These are phyloP conservation scores for rat (Rattus norvegicus) DNA, from an alignment of 2,113 vertebrate species.

Conservation along the genomic window DNA sequence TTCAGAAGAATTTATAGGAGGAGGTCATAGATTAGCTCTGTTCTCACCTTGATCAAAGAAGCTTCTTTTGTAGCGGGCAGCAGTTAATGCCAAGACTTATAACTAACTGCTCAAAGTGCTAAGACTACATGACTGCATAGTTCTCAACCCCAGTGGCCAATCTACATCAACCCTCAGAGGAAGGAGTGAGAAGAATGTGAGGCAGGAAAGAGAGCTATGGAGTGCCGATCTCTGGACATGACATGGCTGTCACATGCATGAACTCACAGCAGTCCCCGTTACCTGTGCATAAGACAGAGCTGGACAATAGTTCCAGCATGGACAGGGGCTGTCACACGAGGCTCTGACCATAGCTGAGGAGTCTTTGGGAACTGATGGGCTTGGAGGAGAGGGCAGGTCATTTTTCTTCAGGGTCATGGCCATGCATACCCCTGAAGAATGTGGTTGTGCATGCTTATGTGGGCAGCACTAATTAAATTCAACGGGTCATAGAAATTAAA, in stretches of 20 bases:
- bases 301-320: not conserved
- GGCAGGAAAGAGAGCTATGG: not conserved
- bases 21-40: not conserved
- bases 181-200: not conserved
- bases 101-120: not conserved
- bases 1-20: not conserved
- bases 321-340: not conserved
- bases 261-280: not conserved
- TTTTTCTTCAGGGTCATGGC: not conserved
- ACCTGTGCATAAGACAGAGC: not conserved
- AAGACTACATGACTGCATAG: not conserved
- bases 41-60: not conserved
- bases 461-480: not conserved
- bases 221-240: not conserved
- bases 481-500: not conserved
- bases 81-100: not conserved
- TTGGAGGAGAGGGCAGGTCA: not conserved
- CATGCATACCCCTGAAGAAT: not conserved
- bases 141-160: not conserved
- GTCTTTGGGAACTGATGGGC: not conserved
- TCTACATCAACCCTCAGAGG: not conserved
- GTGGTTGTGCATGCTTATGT: not conserved
- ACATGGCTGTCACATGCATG: not conserved
- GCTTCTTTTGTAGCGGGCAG: not conserved
- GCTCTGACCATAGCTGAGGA: not conserved